Conservation (phyloP, 2,888 invertebrate species). For the Mythimna loreyi region DNA sequence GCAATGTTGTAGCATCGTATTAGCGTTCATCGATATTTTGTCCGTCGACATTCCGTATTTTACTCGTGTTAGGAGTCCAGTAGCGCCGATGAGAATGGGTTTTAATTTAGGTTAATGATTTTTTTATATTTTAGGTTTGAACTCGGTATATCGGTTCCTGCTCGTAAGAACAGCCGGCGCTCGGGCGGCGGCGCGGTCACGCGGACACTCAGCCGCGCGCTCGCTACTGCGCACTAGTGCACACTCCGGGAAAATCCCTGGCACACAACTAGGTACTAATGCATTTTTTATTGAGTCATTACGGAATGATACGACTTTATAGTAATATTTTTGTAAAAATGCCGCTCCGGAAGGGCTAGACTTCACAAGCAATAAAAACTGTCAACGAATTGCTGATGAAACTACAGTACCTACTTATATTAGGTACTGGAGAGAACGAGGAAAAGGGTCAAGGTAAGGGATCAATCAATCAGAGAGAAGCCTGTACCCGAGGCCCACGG, state of each 20-base stretch:
- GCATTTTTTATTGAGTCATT: neutral
- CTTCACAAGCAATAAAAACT: neutral
- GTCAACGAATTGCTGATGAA: neutral
- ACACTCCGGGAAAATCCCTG: neutral
- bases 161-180: too few species aligned
- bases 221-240: neutral
- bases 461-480: neutral
- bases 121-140: too few species aligned
- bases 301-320: neutral
- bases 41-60: too few species aligned
- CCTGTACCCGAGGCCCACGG: neutral
- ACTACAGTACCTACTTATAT: neutral
- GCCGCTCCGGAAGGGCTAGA: neutral
- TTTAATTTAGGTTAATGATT: too few species aligned
- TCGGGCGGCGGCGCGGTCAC: too few species aligned
- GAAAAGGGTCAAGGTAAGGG: neutral
- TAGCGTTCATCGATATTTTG: too few species aligned
- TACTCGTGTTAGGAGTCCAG: too few species aligned
- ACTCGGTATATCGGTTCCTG: too few species aligned
- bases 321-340: neutral
- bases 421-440: too few species aligned
- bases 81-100: too few species aligned
- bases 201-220: too few species aligned
- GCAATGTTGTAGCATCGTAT: too few species aligned
- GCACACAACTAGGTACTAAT: neutral